Percentiles rank a stretch among this genome's conserved stretches.
Evolutionary conservation across 1,140 invertebrate species (phyloP).

Genomic region (Rhyzopertha dominica): DNA sequence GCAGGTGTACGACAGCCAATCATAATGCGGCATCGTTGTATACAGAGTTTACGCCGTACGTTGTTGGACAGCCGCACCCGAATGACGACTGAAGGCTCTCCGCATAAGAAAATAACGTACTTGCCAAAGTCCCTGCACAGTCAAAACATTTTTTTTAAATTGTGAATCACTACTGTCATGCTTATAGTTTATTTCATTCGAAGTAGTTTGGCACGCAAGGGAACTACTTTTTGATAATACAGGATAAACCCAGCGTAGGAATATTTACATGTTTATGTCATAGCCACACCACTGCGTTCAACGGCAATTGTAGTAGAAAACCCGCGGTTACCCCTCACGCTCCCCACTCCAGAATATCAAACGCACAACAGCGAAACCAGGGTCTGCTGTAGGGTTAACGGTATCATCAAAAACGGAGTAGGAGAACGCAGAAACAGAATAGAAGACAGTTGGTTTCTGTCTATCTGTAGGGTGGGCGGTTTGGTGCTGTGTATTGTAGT

Average conservation of each 20-base stretch:
- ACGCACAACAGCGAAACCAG: slow-evolving; percentile 38
- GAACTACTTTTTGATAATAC: not conserved
- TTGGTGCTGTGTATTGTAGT: slow-evolving; percentile 29
- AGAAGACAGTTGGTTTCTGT: slow-evolving; percentile 51
- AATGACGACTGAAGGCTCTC: slow-evolving; percentile 50
- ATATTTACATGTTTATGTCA: slow-evolving; percentile 42
- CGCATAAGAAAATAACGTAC: slow-evolving; percentile 52
- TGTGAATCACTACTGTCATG: no score
- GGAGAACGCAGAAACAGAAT: slow-evolving; percentile 26
- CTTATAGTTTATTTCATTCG: not conserved
- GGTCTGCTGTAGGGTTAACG: slow-evolving; percentile 19
- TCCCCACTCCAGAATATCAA: slow-evolving; percentile 13
- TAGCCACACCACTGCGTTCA: slow-evolving; percentile 41
- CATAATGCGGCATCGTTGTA: slow-evolving; percentile 44
- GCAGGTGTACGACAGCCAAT: slow-evolving; percentile 74
- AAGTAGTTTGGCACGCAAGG: not conserved
- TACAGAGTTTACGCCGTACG: no score
- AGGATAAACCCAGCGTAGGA: slow-evolving; percentile 27
- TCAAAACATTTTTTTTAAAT: slow-evolving; percentile 13
- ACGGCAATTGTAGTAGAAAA: slow-evolving; percentile 29
- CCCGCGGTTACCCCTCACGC: slow-evolving; percentile 22
- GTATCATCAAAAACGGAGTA: no score
- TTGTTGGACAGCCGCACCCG: slow-evolving; percentile 62
- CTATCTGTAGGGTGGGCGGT: slow-evolving; percentile 34
- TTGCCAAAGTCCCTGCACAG: slow-evolving; percentile 35